Percentiles rank a stretch among this genome's conserved stretches.
phyloP scores from a whole-genome alignment of 2,888 invertebrate genomes.

The Orthosia incerta region DNA sequence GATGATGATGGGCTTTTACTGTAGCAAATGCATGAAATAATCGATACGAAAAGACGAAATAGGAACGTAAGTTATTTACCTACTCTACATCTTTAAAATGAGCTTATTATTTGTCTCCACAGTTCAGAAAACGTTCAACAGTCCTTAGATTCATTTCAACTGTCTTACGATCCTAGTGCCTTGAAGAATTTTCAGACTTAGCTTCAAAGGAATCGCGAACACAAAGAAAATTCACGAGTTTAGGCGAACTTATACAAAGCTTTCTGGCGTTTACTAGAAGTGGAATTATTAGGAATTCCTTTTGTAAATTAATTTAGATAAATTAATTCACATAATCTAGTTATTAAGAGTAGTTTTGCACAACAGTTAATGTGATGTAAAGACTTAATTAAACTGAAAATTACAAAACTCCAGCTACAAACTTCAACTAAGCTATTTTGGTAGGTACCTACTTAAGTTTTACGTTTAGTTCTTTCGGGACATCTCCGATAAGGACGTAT shows the following conservation, averaged over 20 bases:
- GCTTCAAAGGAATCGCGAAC: constrained; percentile 25
- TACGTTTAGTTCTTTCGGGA: no score
- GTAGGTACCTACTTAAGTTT: no score
- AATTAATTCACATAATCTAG: not conserved
- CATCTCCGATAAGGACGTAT: no score
- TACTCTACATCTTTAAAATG: not conserved
- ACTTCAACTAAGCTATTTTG: no score
- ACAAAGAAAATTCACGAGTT: constrained; percentile 21
- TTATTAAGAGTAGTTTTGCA: not conserved
- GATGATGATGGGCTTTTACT: no score
- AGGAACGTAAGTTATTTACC: not conserved
- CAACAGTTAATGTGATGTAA: not conserved
- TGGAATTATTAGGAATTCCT: not conserved
- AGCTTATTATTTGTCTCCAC: constrained; percentile 14
- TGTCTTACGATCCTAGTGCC: not conserved
- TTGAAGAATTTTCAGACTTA: constrained; percentile 12
- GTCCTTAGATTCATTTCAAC: constrained; percentile 9
- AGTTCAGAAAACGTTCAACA: constrained; percentile 1
- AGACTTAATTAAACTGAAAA: not conserved
- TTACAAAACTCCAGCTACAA: not conserved
- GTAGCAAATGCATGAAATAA: no score
- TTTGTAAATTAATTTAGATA: not conserved
- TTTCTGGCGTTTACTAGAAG: constrained; percentile 10
- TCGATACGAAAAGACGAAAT: no score
- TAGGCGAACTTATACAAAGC: not conserved